Evolutionary conservation across 2,113 vertebrate species (phyloP).

Genomic region (Procavia capensis): DNA sequence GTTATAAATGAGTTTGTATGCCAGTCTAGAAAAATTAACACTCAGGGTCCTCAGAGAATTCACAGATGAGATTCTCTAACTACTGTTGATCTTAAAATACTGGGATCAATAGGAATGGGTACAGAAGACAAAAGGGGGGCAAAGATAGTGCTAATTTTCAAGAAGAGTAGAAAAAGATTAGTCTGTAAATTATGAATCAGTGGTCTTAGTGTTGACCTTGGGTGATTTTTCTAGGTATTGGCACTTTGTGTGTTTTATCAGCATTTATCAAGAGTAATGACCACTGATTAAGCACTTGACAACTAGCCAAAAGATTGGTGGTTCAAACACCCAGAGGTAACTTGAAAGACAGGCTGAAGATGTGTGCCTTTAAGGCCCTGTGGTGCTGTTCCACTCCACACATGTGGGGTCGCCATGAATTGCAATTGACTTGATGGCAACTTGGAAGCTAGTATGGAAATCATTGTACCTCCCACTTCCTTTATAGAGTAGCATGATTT

Average conservation of each 20-base stretch:
- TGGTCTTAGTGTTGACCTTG: background rate
- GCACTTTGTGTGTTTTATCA: slow-evolving; percentile 28
- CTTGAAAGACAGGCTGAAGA: no score
- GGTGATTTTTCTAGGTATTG: slow-evolving; percentile 30
- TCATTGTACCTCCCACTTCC: background rate
- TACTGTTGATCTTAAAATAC: slow-evolving; percentile 16
- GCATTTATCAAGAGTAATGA: background rate
- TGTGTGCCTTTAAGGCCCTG: background rate
- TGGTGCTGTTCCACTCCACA: background rate
- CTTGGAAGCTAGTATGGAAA: background rate
- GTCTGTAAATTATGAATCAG: background rate
- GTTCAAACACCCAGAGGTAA: background rate
- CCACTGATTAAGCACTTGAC: background rate
- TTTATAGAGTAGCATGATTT: background rate
- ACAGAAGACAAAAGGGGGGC: slow-evolving; percentile 17
- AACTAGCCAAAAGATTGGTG: no score
- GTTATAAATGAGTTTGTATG: slow-evolving; percentile 23
- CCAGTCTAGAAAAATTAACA: slow-evolving; percentile 26
- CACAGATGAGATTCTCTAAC: slow-evolving; percentile 44
- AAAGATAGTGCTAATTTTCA: slow-evolving; percentile 33
- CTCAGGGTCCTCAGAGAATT: slow-evolving; percentile 1
- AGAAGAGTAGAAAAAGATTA: background rate
- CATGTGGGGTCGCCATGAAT: background rate
- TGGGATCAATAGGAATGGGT: slow-evolving; percentile 6
- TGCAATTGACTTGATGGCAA: background rate